Evolutionary conservation across 2,113 vertebrate species (phyloP).

Genomic region (Promerops cafer): DNA sequence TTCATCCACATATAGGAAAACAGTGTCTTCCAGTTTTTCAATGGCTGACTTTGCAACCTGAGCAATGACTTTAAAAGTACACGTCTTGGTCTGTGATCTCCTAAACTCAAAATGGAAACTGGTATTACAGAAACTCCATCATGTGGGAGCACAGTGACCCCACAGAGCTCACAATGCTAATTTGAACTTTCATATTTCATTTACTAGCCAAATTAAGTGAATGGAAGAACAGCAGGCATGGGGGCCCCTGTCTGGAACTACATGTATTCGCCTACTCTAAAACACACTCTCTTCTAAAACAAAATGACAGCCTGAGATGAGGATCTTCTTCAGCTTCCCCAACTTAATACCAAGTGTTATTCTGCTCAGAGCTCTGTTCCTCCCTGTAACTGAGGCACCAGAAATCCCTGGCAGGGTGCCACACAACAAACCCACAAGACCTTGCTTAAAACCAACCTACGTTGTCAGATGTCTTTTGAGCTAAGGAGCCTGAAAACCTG

Average conservation of each 20-base stretch:
- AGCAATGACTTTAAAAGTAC: background rate
- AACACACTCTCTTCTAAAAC: background rate
- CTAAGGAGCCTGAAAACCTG: constrained; percentile 36
- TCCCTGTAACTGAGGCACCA: background rate
- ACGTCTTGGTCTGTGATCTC: background rate
- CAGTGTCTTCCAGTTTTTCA: background rate
- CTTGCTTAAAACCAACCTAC: constrained; percentile 24
- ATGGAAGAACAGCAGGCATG: background rate
- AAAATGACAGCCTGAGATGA: background rate
- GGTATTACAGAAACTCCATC: background rate
- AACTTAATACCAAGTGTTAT: background rate
- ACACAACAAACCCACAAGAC: constrained; percentile 7
- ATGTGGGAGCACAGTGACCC: background rate
- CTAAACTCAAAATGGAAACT: background rate
- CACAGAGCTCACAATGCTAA: background rate
- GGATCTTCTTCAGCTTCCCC: background rate
- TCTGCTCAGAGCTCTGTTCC: background rate
- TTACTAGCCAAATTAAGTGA: background rate
- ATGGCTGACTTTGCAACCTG: background rate
- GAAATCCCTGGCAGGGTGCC: constrained; percentile 25
- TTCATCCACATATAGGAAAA: background rate
- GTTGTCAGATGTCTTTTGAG: background rate
- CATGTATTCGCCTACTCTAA: background rate
- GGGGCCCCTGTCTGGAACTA: background rate
- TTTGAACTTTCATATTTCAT: background rate